Percentiles rank a stretch among this genome's conserved stretches.
Evolutionary conservation across 2,113 vertebrate species (phyloP).

Genomic region (Lagopus leucura): DNA sequence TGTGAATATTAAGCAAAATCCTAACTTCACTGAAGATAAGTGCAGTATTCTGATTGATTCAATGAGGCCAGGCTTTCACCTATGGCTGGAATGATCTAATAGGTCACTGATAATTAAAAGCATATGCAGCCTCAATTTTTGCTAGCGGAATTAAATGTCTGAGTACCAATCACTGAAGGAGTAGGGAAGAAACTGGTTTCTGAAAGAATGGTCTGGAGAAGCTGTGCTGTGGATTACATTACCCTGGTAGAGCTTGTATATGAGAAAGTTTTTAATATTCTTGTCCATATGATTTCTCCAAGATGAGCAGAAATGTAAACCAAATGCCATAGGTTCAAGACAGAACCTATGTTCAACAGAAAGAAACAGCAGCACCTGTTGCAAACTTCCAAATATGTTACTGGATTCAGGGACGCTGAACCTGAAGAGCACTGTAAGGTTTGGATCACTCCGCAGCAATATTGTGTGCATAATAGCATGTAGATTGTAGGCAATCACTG

Average conservation of each 20-base stretch:
- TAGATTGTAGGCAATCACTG: slow-evolving; percentile 1
- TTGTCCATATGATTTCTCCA: background rate
- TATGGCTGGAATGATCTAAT: slow-evolving; percentile 32
- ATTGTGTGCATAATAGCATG: background rate
- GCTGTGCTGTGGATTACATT: fast-evolving
- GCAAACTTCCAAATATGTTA: background rate
- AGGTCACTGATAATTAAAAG: slow-evolving; percentile 51
- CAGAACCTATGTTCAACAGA: background rate
- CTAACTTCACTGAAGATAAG: slow-evolving; percentile 43
- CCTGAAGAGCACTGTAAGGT: background rate
- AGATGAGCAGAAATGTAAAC: background rate
- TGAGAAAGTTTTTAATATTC: background rate
- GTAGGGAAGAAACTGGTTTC: background rate
- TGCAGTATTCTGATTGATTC: slow-evolving; percentile 43
- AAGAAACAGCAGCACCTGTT: background rate
- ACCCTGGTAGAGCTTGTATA: background rate
- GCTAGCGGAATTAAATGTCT: slow-evolving; percentile 12
- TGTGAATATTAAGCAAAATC: slow-evolving; percentile 39
- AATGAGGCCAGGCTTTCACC: slow-evolving; percentile 34
- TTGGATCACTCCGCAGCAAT: background rate
- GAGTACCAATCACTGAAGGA: background rate
- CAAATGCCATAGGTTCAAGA: background rate
- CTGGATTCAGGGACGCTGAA: background rate
- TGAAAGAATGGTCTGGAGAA: background rate
- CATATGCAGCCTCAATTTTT: background rate